Percentiles rank a stretch among this genome's conserved stretches.
Evolutionary conservation across 2,888 invertebrate species (phyloP).

Genomic region (Nomada ferruginata): DNA sequence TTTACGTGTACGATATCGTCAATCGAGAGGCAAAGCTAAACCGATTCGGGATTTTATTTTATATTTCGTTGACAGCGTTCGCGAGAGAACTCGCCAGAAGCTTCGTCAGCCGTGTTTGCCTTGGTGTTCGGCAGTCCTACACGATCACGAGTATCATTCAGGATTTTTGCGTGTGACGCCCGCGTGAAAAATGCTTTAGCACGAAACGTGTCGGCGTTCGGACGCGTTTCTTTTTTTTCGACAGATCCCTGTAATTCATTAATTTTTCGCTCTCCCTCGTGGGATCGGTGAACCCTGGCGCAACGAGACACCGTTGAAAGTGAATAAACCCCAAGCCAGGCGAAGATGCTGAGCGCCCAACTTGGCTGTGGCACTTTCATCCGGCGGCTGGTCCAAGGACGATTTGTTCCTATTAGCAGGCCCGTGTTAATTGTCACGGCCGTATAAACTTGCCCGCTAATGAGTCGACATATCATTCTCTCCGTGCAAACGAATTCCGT

Average conservation of each 20-base stretch:
- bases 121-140: slow-evolving; percentile 33
- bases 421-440: slow-evolving; percentile 55
- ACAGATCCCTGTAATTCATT: slow-evolving; percentile 33
- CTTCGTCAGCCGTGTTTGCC: slow-evolving; percentile 27
- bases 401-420: slow-evolving; percentile 66
- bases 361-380: slow-evolving; percentile 39
- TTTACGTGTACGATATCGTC: slow-evolving; percentile 1
- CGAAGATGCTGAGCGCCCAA: slow-evolving; percentile 6
- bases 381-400: slow-evolving; percentile 47
- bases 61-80: slow-evolving; percentile 58
- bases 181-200: slow-evolving; percentile 40
- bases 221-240: neutral
- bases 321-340: neutral
- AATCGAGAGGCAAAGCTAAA: slow-evolving; percentile 9
- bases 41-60: slow-evolving; percentile 45
- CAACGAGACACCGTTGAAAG: neutral
- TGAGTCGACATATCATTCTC: slow-evolving; percentile 55
- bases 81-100: slow-evolving; percentile 49
- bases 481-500: slow-evolving; percentile 35
- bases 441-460: slow-evolving; percentile 62
- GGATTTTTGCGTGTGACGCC: slow-evolving; percentile 46
- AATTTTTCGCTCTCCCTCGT: slow-evolving; percentile 1
- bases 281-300: neutral
- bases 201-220: slow-evolving; percentile 31
- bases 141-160: slow-evolving; percentile 39